Evolutionary conservation across 2,888 invertebrate species (phyloP).

Genomic region (Lypha dubia): DNA sequence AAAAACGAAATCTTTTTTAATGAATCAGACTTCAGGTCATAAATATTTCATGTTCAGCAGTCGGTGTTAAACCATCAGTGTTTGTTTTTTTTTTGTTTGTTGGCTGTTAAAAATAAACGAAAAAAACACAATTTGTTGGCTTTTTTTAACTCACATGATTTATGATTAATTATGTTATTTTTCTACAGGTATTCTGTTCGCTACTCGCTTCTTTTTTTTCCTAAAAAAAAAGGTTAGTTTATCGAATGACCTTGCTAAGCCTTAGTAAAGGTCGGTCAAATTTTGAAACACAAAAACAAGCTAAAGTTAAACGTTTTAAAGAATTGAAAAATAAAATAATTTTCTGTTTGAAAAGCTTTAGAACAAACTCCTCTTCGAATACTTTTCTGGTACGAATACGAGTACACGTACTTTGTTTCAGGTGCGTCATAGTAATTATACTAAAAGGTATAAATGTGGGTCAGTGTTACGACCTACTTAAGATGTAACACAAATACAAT

Average conservation of each 20-base stretch:
- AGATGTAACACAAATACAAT: conserved; percentile 24
- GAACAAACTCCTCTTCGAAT: conserved; percentile 17
- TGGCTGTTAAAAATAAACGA: background rate
- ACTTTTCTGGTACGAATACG: background rate
- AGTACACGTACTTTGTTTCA: conserved; percentile 17
- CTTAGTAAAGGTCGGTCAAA: conserved; percentile 48
- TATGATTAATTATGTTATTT: conserved; percentile 48
- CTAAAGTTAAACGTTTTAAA: conserved; percentile 2
- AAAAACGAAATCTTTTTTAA: background rate
- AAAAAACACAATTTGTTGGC: background rate
- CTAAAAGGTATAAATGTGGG: conserved; percentile 52
- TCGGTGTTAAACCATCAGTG: background rate
- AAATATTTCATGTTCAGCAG: background rate
- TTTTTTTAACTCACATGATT: conserved; percentile 46
- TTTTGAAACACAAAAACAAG: background rate
- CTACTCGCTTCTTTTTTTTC: conserved; percentile 9
- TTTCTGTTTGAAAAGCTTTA: conserved; percentile 32
- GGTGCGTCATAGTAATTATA: conserved; percentile 56
- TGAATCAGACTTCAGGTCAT: conserved; percentile 4
- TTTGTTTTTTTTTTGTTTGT: background rate
- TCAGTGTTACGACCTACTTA: conserved; percentile 68
- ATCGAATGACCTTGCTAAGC: conserved; percentile 48
- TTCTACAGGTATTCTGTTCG: conserved; percentile 32
- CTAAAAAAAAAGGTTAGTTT: conserved; percentile 23
- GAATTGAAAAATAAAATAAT: conserved; percentile 26